A percentile compares a stretch with the other conserved stretches of the same genome.
Conservation (phyloP, 2,888 invertebrate genomes). For the Drosophila kanekoi region DNA sequence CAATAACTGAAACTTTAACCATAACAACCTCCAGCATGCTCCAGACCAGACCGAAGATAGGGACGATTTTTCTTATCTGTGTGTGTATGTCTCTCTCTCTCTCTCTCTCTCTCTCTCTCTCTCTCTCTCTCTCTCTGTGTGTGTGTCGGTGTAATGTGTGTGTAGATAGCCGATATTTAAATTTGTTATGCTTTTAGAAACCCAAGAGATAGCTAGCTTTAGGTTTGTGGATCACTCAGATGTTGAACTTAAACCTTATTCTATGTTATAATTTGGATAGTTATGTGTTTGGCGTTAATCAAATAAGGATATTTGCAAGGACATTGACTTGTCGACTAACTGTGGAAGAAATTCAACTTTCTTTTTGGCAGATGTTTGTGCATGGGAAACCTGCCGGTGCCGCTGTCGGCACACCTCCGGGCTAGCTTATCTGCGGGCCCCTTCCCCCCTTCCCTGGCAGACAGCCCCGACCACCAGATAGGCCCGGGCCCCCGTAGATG, state of each 20-base stretch:
- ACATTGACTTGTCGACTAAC: constrained; percentile 28
- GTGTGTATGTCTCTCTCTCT: not conserved
- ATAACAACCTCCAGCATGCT: constrained; percentile 56
- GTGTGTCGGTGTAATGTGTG: constrained; percentile 15
- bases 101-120: too few relatives aligned
- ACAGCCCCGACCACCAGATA: not conserved
- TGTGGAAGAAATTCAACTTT: constrained; percentile 15
- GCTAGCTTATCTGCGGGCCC: constrained; percentile 36
- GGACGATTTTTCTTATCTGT: constrained; percentile 54
- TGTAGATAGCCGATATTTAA: constrained; percentile 47
- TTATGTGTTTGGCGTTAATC: too few relatives aligned
- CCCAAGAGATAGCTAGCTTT: too few relatives aligned
- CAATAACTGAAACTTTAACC: constrained; percentile 60
- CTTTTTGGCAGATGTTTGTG: constrained; percentile 16
- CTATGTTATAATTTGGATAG: too few relatives aligned
- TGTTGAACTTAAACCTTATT: too few relatives aligned
- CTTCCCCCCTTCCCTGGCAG: constrained; percentile 4
- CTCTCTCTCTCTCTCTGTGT: too few relatives aligned
- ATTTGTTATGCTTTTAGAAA: too few relatives aligned
- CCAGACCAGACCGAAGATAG: constrained; percentile 19
- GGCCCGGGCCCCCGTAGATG: constrained; percentile 14
- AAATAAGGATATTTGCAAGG: constrained; percentile 6
- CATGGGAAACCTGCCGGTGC: constrained; percentile 21
- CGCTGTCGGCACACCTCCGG: constrained; percentile 40
- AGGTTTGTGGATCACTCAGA: too few relatives aligned